phyloP scores from a whole-genome alignment of 2,888 invertebrate species.

The Melinopterus prodromus region DNA sequence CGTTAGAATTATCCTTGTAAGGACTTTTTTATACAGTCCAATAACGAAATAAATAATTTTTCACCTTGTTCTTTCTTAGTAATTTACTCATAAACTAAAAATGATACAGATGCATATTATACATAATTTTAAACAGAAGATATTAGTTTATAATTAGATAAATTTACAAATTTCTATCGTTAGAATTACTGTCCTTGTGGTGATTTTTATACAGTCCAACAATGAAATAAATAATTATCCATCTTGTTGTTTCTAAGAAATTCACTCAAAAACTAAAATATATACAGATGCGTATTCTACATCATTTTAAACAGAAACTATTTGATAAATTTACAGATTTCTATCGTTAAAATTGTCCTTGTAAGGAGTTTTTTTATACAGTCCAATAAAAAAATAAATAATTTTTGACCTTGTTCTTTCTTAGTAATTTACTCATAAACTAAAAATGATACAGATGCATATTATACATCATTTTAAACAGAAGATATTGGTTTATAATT shows the following conservation, averaged over 20 bases:
- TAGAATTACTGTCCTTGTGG: neutral
- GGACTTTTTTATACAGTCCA: neutral
- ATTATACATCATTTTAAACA: too few relatives aligned
- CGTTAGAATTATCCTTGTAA: neutral
- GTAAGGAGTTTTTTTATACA: too few relatives aligned
- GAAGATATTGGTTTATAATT: too few relatives aligned
- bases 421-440: neutral
- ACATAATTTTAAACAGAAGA: neutral
- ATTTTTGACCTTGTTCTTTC: too few relatives aligned
- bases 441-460: neutral
- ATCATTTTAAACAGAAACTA: too few relatives aligned
- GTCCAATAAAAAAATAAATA: too few relatives aligned
- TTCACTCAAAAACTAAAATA: neutral
- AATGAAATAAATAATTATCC: too few relatives aligned
- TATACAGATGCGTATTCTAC: constrained; percentile 29
- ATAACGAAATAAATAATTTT: neutral
- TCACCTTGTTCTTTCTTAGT: neutral
- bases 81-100: neutral
- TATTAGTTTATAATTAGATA: neutral
- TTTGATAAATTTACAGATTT: too few relatives aligned
- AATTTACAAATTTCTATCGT: neutral
- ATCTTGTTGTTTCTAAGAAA: neutral
- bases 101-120: neutral
- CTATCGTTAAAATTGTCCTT: too few relatives aligned
- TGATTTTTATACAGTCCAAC: too few relatives aligned